Conservation (phyloP, 2,113 vertebrate genomes). For the Nymphicus hollandicus region DNA sequence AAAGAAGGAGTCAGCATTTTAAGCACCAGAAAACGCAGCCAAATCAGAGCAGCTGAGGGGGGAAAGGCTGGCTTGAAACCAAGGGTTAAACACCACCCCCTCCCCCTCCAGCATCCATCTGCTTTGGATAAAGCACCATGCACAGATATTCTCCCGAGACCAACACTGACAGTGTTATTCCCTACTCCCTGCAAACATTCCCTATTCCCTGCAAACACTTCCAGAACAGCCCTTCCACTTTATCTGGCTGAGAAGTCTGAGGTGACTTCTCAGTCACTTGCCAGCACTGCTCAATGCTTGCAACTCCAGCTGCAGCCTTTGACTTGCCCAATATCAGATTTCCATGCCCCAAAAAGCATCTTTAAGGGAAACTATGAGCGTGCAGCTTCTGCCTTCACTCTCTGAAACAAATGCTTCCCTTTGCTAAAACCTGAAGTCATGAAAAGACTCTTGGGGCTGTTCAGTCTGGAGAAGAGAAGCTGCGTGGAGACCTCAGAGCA, state of each 20-base stretch:
- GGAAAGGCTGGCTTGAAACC: neutral
- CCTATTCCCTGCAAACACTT: neutral
- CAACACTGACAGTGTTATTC: neutral
- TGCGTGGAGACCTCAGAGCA: neutral
- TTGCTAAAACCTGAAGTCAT: neutral
- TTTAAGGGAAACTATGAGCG: neutral
- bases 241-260: neutral
- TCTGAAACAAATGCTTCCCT: neutral
- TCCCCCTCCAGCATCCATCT: neutral
- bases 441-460: neutral
- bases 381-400: neutral
- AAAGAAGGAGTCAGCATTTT: conserved; percentile 12
- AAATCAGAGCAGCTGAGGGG: conserved; percentile 2
- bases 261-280: neutral
- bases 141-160: conserved; percentile 13
- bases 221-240: neutral
- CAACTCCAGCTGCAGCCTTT: neutral
- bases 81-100: conserved; percentile 18
- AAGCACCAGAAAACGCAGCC: neutral
- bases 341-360: neutral
- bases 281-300: neutral
- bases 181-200: neutral
- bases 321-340: neutral
- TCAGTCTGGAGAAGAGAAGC: neutral
- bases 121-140: conserved; percentile 12